phyloP scores from a whole-genome alignment of 2,113 vertebrate genomes.

The Corvus cornix region DNA sequence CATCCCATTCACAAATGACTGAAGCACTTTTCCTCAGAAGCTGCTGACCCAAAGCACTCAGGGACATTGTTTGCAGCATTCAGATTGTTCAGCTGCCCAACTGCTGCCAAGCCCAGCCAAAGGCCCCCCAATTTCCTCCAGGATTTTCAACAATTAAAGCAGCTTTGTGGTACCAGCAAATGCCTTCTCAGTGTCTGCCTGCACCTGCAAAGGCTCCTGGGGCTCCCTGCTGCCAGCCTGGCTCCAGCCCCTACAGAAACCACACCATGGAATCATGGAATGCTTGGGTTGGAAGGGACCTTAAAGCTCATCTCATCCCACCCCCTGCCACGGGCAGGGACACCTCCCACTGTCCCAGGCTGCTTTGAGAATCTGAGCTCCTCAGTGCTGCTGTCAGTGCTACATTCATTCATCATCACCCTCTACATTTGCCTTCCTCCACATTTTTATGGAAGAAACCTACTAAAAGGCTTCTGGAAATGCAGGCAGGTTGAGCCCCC shows the following conservation, averaged over 20 bases:
- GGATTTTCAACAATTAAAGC: neutral
- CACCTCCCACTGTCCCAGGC: neutral
- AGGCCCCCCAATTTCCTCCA: neutral
- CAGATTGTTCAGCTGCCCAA: neutral
- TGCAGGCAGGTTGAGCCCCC: neutral
- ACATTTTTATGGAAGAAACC: neutral
- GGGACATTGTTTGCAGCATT: rapidly evolving
- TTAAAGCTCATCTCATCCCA: neutral
- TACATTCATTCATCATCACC: neutral
- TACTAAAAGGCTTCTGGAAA: neutral
- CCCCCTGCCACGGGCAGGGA: neutral
- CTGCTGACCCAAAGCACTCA: neutral
- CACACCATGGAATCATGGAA: rapidly evolving
- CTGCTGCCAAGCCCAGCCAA: neutral
- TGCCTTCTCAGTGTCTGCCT: neutral
- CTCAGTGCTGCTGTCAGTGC: neutral
- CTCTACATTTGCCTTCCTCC: neutral
- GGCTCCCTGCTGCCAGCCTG: neutral
- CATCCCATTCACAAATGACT: neutral
- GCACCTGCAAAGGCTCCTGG: neutral
- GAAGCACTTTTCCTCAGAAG: neutral
- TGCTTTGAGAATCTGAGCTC: neutral
- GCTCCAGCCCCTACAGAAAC: rapidly evolving
- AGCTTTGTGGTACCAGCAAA: neutral
- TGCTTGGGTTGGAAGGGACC: neutral